Base-by-base conservation (phyloP, 2,888 invertebrate genomes). In the Drosophila neotestacea region DNA sequence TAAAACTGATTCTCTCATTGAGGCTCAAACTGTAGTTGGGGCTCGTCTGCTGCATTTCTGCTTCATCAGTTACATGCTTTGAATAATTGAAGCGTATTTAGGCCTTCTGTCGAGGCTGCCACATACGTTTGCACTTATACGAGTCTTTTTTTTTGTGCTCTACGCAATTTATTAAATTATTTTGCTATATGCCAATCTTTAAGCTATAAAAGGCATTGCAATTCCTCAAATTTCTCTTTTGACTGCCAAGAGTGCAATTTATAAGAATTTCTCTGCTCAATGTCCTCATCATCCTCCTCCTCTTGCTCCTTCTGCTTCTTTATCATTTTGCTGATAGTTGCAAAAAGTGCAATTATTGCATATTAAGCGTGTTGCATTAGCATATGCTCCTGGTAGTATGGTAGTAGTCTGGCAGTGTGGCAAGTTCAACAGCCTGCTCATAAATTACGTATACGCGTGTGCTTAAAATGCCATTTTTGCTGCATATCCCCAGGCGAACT, bases 1-100 rank as follows among this genome's bases (percentile, higher is more conserved):
- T 77, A 73, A 76, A 82, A 77, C 67, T 69, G 64, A 60, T 59
- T 73, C 22, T 22, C 65, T 51, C 60, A 47, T 51, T 63, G 58
- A 34, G 56, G 47, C 47, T 30, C 66, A 52, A 52, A 54, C 59
- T 48, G 48, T 36, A 56, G 47, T n/a, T 46, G 67, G 39, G 58
- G 54, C 62, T 70, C 58, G 61, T 69, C 66, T 73, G 70, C 71
- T 70, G 69, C 75, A 85, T 80, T 90, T 89, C 81, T 87, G 88
- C 90, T 89, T 88, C 89, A 89, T 89, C 89, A 90, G 89, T 89
- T 89, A 90, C 90, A 89, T 88, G 89, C 82, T 85, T 82, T 89
- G 89, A 89, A 89, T 89, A 89, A 89, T 89, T 89, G 88, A 90
- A 79, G 88, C 84, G 84, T 81, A 84, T 84, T 85, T 84, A 79